Base-by-base conservation (phyloP, 37 sponge, comb jelly and placozoan species). In the Beroe forskalii region DNA sequence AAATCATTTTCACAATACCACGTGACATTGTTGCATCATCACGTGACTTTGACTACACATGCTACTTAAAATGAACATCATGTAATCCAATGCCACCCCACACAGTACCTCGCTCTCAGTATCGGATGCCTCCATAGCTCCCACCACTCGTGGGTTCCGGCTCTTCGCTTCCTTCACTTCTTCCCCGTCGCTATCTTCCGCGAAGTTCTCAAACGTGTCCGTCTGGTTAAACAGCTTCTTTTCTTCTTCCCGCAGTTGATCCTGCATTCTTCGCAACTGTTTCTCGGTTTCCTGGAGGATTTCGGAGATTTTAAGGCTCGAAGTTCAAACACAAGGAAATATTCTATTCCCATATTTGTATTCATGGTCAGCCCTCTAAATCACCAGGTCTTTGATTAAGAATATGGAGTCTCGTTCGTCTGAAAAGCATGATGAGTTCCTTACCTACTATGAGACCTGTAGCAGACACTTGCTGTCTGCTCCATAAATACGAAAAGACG, bases 191-290 rank as follows among this genome's bases (percentile, higher is more conserved):
- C 67, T 80, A 37, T 62, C 90, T n/a, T 55, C 60, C 8, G 72
- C 89, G 1, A 44, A 36, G 38, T 91, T 61, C 48, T 91, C 92
- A 27, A 89, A 62, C 60, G 86, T 67, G 35, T 89, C 67, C 40
- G 28, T 40, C 40, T 80, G 86, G 48, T 80, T 80, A 25, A 93
- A 91, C 92, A 94, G 93, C 89, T 91, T 92, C 72, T 92, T 89
- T 91, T 97, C 95, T 32, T 95, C 95, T 76, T 94, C 95, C 27
- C 92, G 90, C 92, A 97, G 92, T 28, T 92, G 92, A 23, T 90
- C 64, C 92, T 97, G 96, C 92, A 97, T 93, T 22, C 92, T 67
- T 31, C 89, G 55, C 91, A 97, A 80, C 40, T 80, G 86, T 42
- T 80, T 80, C 55, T 80, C 86, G 12, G 86, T 80, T 43, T 80